Conservation (phyloP, 2,888 invertebrate genomes). For the Blastobasis lacticolella region DNA sequence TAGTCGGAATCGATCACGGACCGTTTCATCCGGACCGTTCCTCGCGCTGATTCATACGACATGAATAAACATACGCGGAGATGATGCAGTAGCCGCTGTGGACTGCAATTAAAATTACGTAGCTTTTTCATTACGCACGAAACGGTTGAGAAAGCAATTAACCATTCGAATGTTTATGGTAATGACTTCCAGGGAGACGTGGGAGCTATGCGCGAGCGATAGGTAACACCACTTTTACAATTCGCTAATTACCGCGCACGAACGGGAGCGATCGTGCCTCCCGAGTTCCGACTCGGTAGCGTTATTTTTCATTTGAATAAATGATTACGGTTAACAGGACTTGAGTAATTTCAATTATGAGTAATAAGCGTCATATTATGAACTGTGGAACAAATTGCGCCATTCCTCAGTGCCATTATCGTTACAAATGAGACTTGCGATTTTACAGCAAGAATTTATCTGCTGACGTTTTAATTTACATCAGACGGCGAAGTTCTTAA, state of each 20-base stretch:
- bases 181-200: too few relatives aligned
- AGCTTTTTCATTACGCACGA: background rate
- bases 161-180: too few relatives aligned
- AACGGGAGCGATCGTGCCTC: too few relatives aligned
- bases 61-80: conserved; percentile 23
- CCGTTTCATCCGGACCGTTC: conserved; percentile 31
- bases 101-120: conserved; percentile 8
- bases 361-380: background rate
- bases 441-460: conserved; percentile 29
- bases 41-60: conserved; percentile 37
- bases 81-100: conserved; percentile 6
- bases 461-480: conserved; percentile 41
- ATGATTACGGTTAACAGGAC: too few relatives aligned
- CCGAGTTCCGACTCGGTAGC: too few relatives aligned
- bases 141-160: background rate
- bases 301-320: too few relatives aligned
- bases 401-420: conserved; percentile 16
- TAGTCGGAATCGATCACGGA: conserved; percentile 41
- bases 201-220: too few relatives aligned
- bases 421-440: conserved; percentile 33
- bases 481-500: conserved; percentile 50
- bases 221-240: too few relatives aligned
- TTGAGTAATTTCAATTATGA: too few relatives aligned
- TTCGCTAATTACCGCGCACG: too few relatives aligned
- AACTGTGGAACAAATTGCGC: conserved; percentile 4